Conservation (phyloP, 2,888 invertebrate species). For the Platynereis dumerilii region DNA sequence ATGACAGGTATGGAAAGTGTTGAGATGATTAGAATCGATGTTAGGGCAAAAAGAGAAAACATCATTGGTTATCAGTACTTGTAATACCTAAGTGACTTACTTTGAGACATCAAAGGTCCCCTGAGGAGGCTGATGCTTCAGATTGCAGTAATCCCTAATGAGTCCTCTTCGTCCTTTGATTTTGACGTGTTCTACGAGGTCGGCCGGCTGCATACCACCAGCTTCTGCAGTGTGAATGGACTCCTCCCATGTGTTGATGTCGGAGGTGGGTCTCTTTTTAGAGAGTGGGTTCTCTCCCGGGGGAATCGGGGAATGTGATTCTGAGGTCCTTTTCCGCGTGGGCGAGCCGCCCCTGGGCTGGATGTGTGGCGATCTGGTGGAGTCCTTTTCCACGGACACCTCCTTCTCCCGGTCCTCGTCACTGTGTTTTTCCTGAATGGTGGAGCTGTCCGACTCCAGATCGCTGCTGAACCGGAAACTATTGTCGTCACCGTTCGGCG, state of each 20-base stretch:
- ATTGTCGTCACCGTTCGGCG: slow-evolving; percentile 12
- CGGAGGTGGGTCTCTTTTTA: slow-evolving; percentile 48
- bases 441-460: slow-evolving; percentile 55
- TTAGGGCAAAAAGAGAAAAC: no score
- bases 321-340: slow-evolving; percentile 20
- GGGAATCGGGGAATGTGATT: not conserved
- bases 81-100: no score
- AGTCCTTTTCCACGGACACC: slow-evolving; percentile 39
- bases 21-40: no score
- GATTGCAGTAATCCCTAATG: slow-evolving; percentile 85
- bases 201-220: slow-evolving; percentile 70
- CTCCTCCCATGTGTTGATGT: slow-evolving; percentile 43
- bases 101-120: slow-evolving; percentile 89
- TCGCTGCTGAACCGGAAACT: slow-evolving; percentile 44
- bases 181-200: slow-evolving; percentile 77
- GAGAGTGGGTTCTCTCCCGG: slow-evolving; percentile 8
- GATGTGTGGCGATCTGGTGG: not conserved
- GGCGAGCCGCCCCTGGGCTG: slow-evolving; percentile 11
- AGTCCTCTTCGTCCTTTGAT: slow-evolving; percentile 71
- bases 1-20: no score
- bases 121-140: slow-evolving; percentile 80
- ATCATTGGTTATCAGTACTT: no score
- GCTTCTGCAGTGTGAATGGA: slow-evolving; percentile 55
- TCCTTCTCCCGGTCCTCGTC: slow-evolving; percentile 67
- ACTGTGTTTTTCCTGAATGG: slow-evolving; percentile 69